phyloP scores from a whole-genome alignment of 1,140 invertebrate genomes.

The Leptoteleia sp. region DNA sequence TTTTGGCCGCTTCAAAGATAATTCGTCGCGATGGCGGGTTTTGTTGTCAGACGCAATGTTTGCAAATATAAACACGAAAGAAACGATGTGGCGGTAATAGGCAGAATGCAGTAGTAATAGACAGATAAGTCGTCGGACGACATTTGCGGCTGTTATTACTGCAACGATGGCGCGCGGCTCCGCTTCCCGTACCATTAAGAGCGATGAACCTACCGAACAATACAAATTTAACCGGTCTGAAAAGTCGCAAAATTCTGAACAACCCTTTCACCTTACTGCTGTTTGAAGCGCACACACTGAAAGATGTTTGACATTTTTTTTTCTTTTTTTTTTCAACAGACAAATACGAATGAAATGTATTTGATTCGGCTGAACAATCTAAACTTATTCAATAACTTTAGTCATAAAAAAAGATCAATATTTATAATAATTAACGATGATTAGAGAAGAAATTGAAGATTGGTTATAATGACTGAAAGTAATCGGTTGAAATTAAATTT shows the following conservation, averaged over 20 bases:
- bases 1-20: slow-evolving; percentile 28
- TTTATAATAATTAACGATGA: too few relatives aligned
- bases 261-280: slow-evolving; percentile 17
- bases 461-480: too few relatives aligned
- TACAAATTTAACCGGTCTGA: slow-evolving; percentile 48
- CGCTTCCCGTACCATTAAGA: slow-evolving; percentile 25
- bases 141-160: slow-evolving; percentile 57
- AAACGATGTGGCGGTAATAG: slow-evolving; percentile 46
- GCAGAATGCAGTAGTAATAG: slow-evolving; percentile 56
- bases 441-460: too few relatives aligned
- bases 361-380: neutral
- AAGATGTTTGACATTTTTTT: slow-evolving; percentile 26
- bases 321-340: neutral
- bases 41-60: slow-evolving; percentile 44
- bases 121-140: slow-evolving; percentile 55
- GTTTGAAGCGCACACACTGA: slow-evolving; percentile 22
- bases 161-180: slow-evolving; percentile 35
- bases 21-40: slow-evolving; percentile 26
- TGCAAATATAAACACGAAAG: slow-evolving; percentile 46
- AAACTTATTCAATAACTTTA: too few relatives aligned
- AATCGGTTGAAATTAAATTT: too few relatives aligned
- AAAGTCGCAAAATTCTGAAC: slow-evolving; percentile 41
- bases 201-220: slow-evolving; percentile 56
- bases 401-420: too few relatives aligned
- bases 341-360: slow-evolving; percentile 16